Percentiles rank a stretch among this genome's conserved stretches.
These are phyloP conservation scores for Prunella strophiata DNA, from an alignment of 2,797 vertebrate species.

Conservation along the genomic window DNA sequence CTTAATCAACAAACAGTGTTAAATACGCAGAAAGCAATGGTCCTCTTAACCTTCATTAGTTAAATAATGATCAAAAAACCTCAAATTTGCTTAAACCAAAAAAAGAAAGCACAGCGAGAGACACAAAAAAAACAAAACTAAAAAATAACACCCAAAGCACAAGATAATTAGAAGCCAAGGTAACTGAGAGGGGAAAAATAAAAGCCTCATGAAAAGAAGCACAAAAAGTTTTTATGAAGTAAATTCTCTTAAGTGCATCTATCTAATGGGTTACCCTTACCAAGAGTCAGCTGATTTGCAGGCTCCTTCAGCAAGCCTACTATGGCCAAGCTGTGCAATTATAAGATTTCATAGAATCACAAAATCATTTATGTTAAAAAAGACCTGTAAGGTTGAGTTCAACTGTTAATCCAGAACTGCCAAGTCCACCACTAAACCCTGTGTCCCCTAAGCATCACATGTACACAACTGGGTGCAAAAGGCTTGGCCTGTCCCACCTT, in stretches of 20 bases:
- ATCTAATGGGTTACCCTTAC: background rate
- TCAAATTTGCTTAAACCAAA: background rate
- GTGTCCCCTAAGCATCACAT: background rate
- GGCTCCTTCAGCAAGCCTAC: background rate
- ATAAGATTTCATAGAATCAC: background rate
- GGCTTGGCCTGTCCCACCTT: background rate
- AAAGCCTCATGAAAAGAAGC: background rate
- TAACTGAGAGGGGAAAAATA: background rate
- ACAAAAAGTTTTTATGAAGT: background rate
- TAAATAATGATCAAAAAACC: background rate
- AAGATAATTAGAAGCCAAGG: background rate
- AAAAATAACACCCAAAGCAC: fast-evolving
- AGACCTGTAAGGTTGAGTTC: background rate
- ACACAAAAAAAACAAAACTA: background rate
- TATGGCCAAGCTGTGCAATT: background rate
- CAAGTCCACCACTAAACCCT: background rate
- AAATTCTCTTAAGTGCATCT: background rate
- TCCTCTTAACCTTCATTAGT: background rate
- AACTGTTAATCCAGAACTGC: background rate
- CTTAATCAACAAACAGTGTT: background rate
- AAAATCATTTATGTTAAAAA: background rate
- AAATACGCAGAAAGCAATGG: background rate
- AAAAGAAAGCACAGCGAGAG: background rate
- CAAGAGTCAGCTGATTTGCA: background rate
- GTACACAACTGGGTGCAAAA: background rate